Conservation (phyloP, 2,888 invertebrate genomes). For the Protula sp. region DNA sequence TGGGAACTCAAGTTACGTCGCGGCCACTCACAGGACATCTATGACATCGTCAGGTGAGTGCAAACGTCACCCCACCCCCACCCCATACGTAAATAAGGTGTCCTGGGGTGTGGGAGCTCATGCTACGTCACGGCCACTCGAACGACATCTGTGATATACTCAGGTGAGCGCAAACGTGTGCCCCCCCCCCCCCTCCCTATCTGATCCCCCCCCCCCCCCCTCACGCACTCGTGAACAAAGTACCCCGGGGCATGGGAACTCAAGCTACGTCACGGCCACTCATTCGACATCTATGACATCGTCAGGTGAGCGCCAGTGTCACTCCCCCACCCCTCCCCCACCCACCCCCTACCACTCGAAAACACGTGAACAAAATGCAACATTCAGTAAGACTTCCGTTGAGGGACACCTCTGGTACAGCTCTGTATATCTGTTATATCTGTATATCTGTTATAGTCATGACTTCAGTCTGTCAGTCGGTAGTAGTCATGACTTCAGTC, state of each 20-base stretch:
- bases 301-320: constrained; percentile 55
- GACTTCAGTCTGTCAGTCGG: no score
- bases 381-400: no score
- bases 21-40: constrained; percentile 90
- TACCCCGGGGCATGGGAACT: constrained; percentile 95
- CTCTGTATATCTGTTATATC: no score
- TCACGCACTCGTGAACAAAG: no score
- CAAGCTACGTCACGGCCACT: constrained; percentile 83
- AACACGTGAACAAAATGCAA: no score
- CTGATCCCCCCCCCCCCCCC: no score
- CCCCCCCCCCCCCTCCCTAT: no score
- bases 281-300: constrained; percentile 91
- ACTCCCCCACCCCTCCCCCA: no score
- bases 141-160: constrained; percentile 88
- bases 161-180: constrained; percentile 49
- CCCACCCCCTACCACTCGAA: no score
- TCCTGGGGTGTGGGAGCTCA: constrained; percentile 90
- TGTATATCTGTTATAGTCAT: no score
- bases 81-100: constrained; percentile 72
- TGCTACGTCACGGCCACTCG: constrained; percentile 86
- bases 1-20: constrained; percentile 85
- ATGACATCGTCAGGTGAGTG: constrained; percentile 64
- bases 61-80: background rate
- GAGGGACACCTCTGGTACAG: no score
- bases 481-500: no score